Conservation (phyloP, 2,888 invertebrate species). For the Microplitis manilae region DNA sequence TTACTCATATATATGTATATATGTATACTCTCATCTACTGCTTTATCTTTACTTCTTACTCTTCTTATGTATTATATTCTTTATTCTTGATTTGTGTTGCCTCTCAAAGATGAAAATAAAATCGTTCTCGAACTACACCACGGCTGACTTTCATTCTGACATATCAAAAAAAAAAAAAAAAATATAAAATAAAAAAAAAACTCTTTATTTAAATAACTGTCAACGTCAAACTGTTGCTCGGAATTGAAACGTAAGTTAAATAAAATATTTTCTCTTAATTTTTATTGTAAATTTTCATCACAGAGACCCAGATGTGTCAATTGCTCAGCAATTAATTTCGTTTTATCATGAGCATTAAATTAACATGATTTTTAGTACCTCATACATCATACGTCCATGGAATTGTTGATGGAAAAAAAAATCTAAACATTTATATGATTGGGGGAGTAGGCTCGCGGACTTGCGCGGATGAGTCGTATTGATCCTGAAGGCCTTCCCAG, state of each 20-base stretch:
- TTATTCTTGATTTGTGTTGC: background rate
- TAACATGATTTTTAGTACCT: background rate
- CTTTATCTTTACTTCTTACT: background rate
- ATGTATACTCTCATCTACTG: background rate
- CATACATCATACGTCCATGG: background rate
- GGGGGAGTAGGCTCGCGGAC: constrained; percentile 51
- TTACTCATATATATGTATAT: background rate
- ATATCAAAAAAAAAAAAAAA: background rate
- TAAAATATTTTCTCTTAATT: background rate
- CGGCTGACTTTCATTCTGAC: background rate
- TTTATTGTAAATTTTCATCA: background rate
- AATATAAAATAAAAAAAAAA: background rate
- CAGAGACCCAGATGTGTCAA: background rate
- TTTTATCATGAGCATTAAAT: background rate
- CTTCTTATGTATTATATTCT: background rate
- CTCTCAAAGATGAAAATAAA: background rate
- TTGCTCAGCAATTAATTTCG: background rate
- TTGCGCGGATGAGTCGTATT: constrained; percentile 64
- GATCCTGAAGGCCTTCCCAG: constrained; percentile 60
- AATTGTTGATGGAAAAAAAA: background rate
- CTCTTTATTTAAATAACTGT: background rate
- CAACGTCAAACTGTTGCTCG: background rate
- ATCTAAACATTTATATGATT: background rate
- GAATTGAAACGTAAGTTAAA: background rate
- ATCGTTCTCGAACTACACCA: background rate